Conservation (phyloP, 1,140 invertebrate species). For the Eurytemora carolleeae region DNA sequence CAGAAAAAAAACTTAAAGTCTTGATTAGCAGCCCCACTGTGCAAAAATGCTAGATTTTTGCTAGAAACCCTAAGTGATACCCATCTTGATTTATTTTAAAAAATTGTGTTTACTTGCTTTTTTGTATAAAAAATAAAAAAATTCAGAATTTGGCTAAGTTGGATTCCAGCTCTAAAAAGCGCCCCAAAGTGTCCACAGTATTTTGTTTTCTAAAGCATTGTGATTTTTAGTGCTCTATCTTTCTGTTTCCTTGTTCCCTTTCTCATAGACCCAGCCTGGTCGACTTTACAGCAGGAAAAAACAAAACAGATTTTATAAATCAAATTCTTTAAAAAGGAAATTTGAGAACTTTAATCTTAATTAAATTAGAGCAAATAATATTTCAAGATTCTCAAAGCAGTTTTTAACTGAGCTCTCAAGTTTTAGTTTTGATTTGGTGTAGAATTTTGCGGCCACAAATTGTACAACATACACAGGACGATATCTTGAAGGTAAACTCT, state of each 20-base stretch:
- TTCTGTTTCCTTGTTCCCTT: not conserved
- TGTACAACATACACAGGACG: not conserved
- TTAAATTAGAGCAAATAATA: not conserved
- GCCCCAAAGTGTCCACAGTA: too few species aligned
- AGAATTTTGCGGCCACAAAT: not conserved
- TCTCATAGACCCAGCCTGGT: not conserved
- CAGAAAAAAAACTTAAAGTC: too few species aligned
- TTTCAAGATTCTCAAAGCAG: not conserved
- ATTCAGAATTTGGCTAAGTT: too few species aligned
- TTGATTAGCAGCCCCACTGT: too few species aligned
- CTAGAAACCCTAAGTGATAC: too few species aligned
- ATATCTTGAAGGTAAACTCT: not conserved
- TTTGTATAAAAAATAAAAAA: too few species aligned
- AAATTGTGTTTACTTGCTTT: too few species aligned
- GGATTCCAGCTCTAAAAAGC: too few species aligned
- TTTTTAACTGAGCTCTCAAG: not conserved
- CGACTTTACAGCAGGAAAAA: not conserved
- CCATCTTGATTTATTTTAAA: too few species aligned
- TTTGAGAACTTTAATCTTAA: not conserved
- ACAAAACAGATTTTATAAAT: not conserved
- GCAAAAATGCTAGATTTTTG: too few species aligned
- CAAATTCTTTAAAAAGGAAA: not conserved
- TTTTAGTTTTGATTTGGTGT: not conserved
- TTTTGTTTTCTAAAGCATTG: too few species aligned
- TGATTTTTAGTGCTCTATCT: not conserved